Evolutionary conservation across 2,113 vertebrate genomes (phyloP).

Genomic region (Peromyscus polionotus): DNA sequence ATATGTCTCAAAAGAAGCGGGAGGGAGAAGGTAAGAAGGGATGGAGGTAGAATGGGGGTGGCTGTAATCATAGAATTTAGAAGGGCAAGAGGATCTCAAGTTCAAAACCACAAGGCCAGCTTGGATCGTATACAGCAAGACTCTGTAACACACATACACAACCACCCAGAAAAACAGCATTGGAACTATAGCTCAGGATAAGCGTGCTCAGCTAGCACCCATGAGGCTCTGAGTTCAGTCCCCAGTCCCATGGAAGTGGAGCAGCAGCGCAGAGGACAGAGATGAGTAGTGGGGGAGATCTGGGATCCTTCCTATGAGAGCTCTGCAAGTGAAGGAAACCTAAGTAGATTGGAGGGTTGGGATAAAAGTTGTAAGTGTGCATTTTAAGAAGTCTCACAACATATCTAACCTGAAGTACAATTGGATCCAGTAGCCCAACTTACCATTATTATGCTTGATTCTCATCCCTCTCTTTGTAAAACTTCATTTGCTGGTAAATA

Average conservation of each 20-base stretch:
- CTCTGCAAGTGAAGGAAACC: slow-evolving; percentile 15
- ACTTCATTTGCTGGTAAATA: neutral
- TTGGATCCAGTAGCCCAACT: slow-evolving; percentile 50
- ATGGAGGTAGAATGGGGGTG: neutral
- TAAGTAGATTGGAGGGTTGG: neutral
- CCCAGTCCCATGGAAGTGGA: neutral
- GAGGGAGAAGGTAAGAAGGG: neutral
- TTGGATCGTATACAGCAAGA: neutral
- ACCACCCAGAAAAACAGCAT: neutral
- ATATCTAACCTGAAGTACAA: neutral
- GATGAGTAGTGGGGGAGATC: neutral
- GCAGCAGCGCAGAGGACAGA: neutral
- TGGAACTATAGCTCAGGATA: neutral
- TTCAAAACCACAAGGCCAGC: neutral
- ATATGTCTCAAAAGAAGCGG: neutral
- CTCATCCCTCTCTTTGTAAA: neutral
- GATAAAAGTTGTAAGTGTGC: neutral
- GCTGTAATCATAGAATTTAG: neutral
- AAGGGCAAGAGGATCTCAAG: neutral
- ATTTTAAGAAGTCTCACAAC: slow-evolving; percentile 16
- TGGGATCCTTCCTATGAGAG: neutral
- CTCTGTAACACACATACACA: neutral
- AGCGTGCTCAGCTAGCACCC: neutral
- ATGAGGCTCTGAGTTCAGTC: neutral
- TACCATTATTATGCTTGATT: slow-evolving; percentile 57